Base-by-base conservation (phyloP, 1,140 invertebrate species). In the Catajapyx aquilonaris region DNA sequence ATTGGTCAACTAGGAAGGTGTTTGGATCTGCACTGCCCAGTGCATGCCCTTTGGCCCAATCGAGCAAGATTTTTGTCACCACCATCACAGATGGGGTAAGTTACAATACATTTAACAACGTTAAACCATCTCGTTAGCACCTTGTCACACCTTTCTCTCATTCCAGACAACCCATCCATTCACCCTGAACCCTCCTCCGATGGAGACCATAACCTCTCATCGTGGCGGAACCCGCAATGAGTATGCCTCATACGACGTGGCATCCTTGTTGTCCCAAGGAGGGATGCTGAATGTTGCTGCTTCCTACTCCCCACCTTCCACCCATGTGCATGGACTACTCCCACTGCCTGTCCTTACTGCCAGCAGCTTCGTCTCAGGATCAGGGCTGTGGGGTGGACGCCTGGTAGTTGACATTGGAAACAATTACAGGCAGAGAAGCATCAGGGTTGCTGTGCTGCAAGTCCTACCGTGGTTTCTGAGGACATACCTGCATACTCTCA, bases 401-500 rank as follows among this genome's bases (percentile, higher is more conserved):
- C 73, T 91, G 46, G 73, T 81, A 7, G 81, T 76, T 9, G 74
- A 81, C 52, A 56, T 87, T 18, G 67, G 69, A 30, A 87, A 87
- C 47, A 75, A 72, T 46, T 71, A 81, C 46, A 76, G 71, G 65
- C 60, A 67, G 43, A 44, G 23, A 18, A 18, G 66, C 1, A 57
- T 84, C 37, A 66, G 76, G 47, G 57, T 81, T 37, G 58, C 81
- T 33, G 48, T 81, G 33, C 57, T 81, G 42, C 76, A 84, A 60
- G 77, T 81, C 56, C 70, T 81, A 48, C 91, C 93, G 1, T 96
- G 91, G 90, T 96, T 83, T 62, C 66, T 95, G 7, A 73, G 87
- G 32, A 68, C 91, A 39, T 94, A 91, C 55, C 65, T 90, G 33
- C 88, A 94, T 55, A 85, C 87, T 2, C 59, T 95, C 20, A 72